Percentiles rank a stretch among this genome's conserved stretches.
These are phyloP conservation scores for Acanthurus tractus DNA, from an alignment of 2,797 vertebrate genomes.

Conservation along the genomic window DNA sequence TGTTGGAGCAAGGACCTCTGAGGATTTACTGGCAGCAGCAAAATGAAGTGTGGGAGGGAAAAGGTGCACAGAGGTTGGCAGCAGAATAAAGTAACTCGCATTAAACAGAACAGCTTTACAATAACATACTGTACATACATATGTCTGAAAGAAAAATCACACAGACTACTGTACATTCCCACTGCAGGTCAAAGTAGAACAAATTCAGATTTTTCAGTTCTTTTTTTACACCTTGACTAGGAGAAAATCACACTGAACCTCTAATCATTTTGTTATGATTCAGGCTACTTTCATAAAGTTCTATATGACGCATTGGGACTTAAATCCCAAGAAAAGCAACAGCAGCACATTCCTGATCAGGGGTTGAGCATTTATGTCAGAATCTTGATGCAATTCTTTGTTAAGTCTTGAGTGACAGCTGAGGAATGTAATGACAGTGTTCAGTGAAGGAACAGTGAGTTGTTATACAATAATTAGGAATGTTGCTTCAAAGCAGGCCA, in stretches of 20 bases:
- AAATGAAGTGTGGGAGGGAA: constrained; percentile 52
- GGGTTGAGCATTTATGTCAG: neutral
- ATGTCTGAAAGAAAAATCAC: constrained; percentile 23
- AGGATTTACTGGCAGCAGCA: constrained; percentile 54
- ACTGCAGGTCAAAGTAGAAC: neutral
- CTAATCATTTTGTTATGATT: neutral
- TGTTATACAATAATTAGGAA: neutral
- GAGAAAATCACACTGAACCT: neutral
- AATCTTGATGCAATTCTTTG: neutral
- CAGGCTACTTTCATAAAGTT: neutral
- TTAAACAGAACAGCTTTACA: constrained; percentile 17
- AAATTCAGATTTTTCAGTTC: neutral
- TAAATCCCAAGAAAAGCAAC: neutral
- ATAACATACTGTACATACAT: constrained; percentile 16
- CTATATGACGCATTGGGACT: neutral
- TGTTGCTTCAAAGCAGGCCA: neutral
- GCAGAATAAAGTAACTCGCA: constrained; percentile 15
- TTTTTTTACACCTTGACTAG: neutral
- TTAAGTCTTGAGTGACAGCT: neutral
- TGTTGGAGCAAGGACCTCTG: constrained; percentile 50
- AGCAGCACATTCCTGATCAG: neutral
- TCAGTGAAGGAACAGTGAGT: neutral
- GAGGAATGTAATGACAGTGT: neutral
- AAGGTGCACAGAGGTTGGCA: constrained; percentile 28
- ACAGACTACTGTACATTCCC: constrained; percentile 15